Percentiles rank a stretch among this genome's conserved stretches.
Conservation (phyloP, 2,113 vertebrate genomes). For the Crotalus viridis region DNA sequence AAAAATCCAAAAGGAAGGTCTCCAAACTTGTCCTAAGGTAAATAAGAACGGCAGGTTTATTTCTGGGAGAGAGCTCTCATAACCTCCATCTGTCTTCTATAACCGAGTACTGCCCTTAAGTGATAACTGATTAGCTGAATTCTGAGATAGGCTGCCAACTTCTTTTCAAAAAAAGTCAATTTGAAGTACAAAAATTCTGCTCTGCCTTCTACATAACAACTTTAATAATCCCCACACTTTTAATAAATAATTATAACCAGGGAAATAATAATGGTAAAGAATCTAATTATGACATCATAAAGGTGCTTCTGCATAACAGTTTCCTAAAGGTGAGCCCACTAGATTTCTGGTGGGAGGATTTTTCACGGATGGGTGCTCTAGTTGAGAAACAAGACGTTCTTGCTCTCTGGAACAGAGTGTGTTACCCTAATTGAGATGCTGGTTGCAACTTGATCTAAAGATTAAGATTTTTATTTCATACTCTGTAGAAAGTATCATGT, state of each 20-base stretch:
- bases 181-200: background rate
- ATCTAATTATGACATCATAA: background rate
- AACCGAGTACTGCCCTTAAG: background rate
- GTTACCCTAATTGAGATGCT: background rate
- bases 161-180: background rate
- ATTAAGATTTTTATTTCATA: background rate
- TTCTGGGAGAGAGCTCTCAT: background rate
- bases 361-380: background rate
- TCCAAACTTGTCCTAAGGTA: background rate
- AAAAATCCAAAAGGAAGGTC: background rate
- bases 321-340: background rate
- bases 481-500: background rate
- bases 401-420: background rate
- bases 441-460: background rate
- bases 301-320: background rate
- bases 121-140: background rate
- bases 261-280: background rate
- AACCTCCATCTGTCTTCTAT: background rate
- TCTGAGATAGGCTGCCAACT: background rate
- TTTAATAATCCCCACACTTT: background rate
- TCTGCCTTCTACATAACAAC: background rate
- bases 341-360: background rate
- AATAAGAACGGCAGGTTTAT: background rate
- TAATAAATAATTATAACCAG: background rate
- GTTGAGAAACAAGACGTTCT: background rate